Evolutionary conservation across 2,113 vertebrate genomes (phyloP), one percentile per base, ranked within the genome.

Genomic region (Gobius niger): DNA sequence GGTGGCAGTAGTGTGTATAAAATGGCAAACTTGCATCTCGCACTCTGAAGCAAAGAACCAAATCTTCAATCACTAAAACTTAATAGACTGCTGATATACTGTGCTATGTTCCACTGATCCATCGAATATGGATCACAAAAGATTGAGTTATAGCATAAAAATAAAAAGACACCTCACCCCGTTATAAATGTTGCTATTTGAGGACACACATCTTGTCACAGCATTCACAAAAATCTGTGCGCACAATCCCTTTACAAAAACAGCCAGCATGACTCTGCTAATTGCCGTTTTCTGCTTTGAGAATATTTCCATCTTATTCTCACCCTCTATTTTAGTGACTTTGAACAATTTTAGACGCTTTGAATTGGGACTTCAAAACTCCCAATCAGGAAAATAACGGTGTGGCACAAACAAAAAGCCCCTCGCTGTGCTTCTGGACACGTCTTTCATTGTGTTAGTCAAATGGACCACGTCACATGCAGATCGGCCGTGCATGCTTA

Each of bases 271-370:
- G 44, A 70, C 44, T 60, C 51, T 19, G 41, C 61, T 65, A 73
- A 75, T 73, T 80, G 64, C 77, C 72, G 57, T 13, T n/a, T 54
- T 72, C 77, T 67, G 18, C 70, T 73, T 77, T 81, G 57, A 82
- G 60, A 54, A 82, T 81, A 81, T 81, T 84, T 67, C 65, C 77
- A 77, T 79, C 51, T 15, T 34, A 34, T 34, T 59, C 65, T 80
- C 65, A 41, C 53, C 61, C 62, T 67, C 77, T 87, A 87, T 89
- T 89, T 82, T 79, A 61, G 67, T 44, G 19, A 65, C 83, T 77
- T 78, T 86, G 80, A 85, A 77, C 66, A 77, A 63, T 75, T 87
- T 80, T 67, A 78, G 74, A 5, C 44, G 57, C 77, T 79, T 77
- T 77, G 65, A 83, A 83, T 73, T 68, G 47, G 40, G 65, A 53